These are phyloP conservation scores for Chlorocebus sabaeus DNA, from an alignment of 2,113 vertebrate species.

Conservation along the genomic window DNA sequence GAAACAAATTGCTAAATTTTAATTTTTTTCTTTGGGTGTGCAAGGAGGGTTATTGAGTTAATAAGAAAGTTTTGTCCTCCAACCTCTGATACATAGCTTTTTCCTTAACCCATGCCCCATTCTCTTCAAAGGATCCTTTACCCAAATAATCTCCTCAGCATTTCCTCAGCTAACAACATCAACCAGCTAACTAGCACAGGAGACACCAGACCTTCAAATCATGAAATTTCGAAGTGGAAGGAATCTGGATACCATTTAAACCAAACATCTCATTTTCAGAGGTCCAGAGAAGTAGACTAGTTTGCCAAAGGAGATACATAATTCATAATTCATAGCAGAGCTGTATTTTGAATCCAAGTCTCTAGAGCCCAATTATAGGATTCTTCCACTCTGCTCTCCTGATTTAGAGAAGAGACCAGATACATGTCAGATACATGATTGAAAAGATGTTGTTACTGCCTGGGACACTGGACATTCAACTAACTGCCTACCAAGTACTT, in stretches of 20 bases:
- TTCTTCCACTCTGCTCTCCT: background rate
- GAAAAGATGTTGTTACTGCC: background rate
- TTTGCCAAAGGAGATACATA: slow-evolving; percentile 4
- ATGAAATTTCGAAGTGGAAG: background rate
- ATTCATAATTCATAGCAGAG: slow-evolving; percentile 44
- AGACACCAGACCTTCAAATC: background rate
- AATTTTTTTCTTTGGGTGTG: background rate
- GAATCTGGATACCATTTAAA: background rate
- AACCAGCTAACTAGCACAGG: background rate
- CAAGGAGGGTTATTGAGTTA: background rate
- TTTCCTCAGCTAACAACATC: background rate
- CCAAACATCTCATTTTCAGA: slow-evolving; percentile 14
- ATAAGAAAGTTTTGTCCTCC: background rate
- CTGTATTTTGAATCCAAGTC: background rate
- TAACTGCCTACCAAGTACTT: background rate
- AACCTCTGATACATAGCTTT: background rate
- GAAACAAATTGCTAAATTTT: background rate
- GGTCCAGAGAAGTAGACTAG: background rate
- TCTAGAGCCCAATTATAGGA: background rate
- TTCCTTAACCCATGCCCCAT: background rate
- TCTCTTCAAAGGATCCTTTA: background rate
- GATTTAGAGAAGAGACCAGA: background rate
- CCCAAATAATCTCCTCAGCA: background rate
- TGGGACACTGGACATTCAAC: background rate
- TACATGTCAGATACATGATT: background rate